Percentiles rank a stretch among this genome's conserved stretches.
These are phyloP conservation scores for Tetranychus piercei DNA, from an alignment of 2,888 invertebrate species.

Conservation along the genomic window DNA sequence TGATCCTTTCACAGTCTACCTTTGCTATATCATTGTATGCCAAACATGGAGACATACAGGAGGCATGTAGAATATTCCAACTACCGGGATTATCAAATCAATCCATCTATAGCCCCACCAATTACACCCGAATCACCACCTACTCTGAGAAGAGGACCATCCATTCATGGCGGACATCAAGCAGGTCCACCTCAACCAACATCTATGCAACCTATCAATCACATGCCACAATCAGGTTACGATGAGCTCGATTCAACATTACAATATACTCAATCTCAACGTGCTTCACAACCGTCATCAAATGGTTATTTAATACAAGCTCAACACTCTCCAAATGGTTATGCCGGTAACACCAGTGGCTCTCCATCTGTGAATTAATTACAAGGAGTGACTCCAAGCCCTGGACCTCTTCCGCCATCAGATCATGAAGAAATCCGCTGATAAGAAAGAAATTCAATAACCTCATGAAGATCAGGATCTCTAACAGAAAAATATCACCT, in stretches of 20 bases:
- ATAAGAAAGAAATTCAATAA: too few species aligned
- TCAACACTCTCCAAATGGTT: slow-evolving; percentile 16
- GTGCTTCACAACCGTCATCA: background rate
- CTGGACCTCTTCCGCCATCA: background rate
- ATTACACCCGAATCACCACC: slow-evolving; percentile 24
- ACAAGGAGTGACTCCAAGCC: background rate
- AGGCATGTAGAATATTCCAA: slow-evolving; percentile 22
- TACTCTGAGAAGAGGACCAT: slow-evolving; percentile 21
- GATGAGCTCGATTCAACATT: slow-evolving; percentile 42
- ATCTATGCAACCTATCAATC: slow-evolving; percentile 2
- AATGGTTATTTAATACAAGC: background rate
- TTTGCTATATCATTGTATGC: too few species aligned
- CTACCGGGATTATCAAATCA: slow-evolving; percentile 23
- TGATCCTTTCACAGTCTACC: too few species aligned
- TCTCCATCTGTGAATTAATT: background rate
- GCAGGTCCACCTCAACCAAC: slow-evolving; percentile 28
- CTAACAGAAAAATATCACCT: too few species aligned
- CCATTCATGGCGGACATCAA: slow-evolving; percentile 23
- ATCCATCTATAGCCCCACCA: slow-evolving; percentile 19
- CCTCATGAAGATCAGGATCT: too few species aligned
- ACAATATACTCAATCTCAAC: slow-evolving; percentile 6
- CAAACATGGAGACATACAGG: background rate
- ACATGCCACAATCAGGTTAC: slow-evolving; percentile 42
- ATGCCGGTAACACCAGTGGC: slow-evolving; percentile 3
- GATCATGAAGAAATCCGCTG: too few species aligned